Evolutionary conservation across 1,140 invertebrate genomes (phyloP).

Genomic region (Manduca sexta): DNA sequence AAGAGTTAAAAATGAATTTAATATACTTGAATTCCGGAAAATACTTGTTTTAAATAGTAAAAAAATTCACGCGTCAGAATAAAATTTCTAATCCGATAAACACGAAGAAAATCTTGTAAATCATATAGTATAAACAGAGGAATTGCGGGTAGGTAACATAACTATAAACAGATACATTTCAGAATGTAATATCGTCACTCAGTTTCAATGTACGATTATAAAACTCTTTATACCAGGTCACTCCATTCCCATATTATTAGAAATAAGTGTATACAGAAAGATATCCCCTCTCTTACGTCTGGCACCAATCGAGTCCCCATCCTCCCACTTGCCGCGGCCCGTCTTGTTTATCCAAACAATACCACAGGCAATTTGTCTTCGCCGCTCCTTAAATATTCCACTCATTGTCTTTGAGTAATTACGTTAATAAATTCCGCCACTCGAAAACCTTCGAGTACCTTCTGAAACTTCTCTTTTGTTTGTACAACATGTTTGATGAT

Average conservation of each 20-base stretch:
- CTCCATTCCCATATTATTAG: too few relatives aligned
- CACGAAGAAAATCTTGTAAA: too few relatives aligned
- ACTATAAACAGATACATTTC: neutral
- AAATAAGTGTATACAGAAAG: neutral
- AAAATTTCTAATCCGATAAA: too few relatives aligned
- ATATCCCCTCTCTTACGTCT: neutral
- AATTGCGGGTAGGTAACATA: too few relatives aligned
- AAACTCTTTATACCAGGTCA: too few relatives aligned
- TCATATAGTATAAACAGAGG: too few relatives aligned
- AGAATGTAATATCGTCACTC: too few relatives aligned
- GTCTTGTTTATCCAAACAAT: conserved; percentile 52
- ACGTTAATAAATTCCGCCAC: conserved; percentile 57
- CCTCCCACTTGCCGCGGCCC: conserved; percentile 12
- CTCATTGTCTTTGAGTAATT: conserved; percentile 63
- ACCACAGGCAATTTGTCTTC: conserved; percentile 52
- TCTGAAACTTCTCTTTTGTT: conserved; percentile 55
- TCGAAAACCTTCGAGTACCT: conserved; percentile 47
- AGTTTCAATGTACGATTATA: too few relatives aligned
- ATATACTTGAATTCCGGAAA: too few relatives aligned
- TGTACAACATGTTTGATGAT: conserved; percentile 40
- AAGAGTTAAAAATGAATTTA: too few relatives aligned
- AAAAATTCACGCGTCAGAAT: too few relatives aligned
- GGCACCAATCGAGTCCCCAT: conserved; percentile 1
- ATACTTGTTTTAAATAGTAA: too few relatives aligned
- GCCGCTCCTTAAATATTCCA: conserved; percentile 48